These are phyloP conservation scores for Erythrocebus patas DNA, from an alignment of 2,113 vertebrate genomes.

Conservation along the genomic window DNA sequence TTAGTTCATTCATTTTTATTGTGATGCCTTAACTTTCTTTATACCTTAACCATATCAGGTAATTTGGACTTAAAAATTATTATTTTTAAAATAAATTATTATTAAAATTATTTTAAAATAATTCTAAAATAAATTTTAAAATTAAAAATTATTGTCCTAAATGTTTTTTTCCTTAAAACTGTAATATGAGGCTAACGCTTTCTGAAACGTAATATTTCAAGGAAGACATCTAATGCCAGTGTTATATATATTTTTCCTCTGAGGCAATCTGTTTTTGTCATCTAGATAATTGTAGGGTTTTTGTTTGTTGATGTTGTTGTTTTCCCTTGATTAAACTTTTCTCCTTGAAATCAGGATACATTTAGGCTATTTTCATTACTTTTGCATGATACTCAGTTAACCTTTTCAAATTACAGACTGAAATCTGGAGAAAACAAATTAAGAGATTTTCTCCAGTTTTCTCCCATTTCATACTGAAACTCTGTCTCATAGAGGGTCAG, in stretches of 20 bases:
- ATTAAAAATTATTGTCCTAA: background rate
- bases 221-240: background rate
- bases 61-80: background rate
- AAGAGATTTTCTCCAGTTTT: background rate
- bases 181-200: background rate
- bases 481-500: background rate
- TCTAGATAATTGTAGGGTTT: background rate
- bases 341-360: background rate
- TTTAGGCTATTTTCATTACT: background rate
- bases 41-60: background rate
- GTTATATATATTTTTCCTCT: background rate
- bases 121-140: too few relatives aligned
- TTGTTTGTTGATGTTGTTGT: background rate
- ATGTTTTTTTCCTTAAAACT: background rate
- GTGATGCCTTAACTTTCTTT: background rate
- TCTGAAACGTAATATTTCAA: background rate
- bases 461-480: background rate
- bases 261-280: background rate
- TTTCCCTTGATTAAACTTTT: background rate
- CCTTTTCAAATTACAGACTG: background rate
- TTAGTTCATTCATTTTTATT: background rate
- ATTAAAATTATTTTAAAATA: too few relatives aligned
- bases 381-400: background rate
- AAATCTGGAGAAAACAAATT: slow-evolving; percentile 39
- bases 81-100: background rate